A percentile compares a stretch with the other conserved stretches of the same genome.
phyloP scores from a whole-genome alignment of 2,888 invertebrate genomes.

The Xestia xanthographa region DNA sequence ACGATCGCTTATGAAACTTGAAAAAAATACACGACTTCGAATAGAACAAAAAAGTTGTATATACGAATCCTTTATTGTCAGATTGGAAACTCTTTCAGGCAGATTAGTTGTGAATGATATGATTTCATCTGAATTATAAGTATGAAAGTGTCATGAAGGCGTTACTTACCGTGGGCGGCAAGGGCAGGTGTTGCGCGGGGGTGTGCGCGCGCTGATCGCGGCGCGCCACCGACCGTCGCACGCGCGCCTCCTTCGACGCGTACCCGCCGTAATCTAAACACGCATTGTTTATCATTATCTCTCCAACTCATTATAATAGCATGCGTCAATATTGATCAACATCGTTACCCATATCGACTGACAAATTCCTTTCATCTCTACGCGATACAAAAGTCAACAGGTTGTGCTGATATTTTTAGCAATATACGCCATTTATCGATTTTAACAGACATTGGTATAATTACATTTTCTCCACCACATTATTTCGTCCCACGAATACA shows the following conservation, averaged over 20 bases:
- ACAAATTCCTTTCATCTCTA: constrained; percentile 44
- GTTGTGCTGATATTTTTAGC: constrained; percentile 22
- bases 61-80: background rate
- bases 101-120: constrained; percentile 2
- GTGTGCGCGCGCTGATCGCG: constrained; percentile 84
- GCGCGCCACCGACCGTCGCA: constrained; percentile 82
- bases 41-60: constrained; percentile 4
- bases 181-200: constrained; percentile 81
- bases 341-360: constrained; percentile 34
- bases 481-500: constrained; percentile 30
- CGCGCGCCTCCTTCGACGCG: constrained; percentile 85
- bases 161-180: constrained; percentile 83
- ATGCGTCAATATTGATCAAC: constrained; percentile 53
- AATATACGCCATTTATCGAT: constrained; percentile 5
- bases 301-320: constrained; percentile 44
- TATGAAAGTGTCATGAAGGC: constrained; percentile 14
- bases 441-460: constrained; percentile 3
- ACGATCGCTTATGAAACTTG: background rate
- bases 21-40: background rate
- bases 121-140: constrained; percentile 13
- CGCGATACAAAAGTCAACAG: constrained; percentile 38
- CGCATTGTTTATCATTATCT: constrained; percentile 47
- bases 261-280: constrained; percentile 86
- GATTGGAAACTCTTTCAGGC: constrained; percentile 2
- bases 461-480: constrained; percentile 49